Base-by-base conservation (phyloP, 2,113 vertebrate species). In the Chauna torquata region DNA sequence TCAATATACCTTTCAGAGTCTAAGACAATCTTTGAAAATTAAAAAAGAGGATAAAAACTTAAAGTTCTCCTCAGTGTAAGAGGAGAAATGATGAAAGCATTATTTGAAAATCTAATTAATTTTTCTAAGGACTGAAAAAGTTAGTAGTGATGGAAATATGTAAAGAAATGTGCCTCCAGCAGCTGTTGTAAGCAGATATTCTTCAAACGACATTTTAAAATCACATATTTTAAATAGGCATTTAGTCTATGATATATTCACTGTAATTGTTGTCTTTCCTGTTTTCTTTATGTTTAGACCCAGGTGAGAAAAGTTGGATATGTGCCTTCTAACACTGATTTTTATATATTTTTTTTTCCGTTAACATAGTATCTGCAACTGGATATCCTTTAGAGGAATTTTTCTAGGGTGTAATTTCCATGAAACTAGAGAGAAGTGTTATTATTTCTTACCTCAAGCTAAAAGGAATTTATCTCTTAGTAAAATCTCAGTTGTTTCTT, bases 401-500 rank as follows among this genome's bases (percentile, higher is more conserved):
- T 85, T 94, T 89, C 42, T 38, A 57, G 47, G 55, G 17, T 75
- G 47, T 55, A 86, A 90, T 94, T 95, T 97, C 82, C 82, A 74
- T 86, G 54, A 91, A 91, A 74, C 50, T 27, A 66, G 25, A 50
- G 50, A 94, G 78, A 94, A 95, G 85, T 58, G 2, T 71, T 87
- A 83, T 91, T 92, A 93, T 92, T 85, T 96, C 55, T 74, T 88
- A 66, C 86, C 82, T 83, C 59, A 85, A 91, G 88, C 54, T 80
- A 76, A 91, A 85, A 38, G 64, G 75, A 82, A 91, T 94, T 88
- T 91, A 85, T 94, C 75, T 13, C 8, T 75, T 88, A 76, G 70
- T 45, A 92, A 90, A 95, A 92, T 66, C 62, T 95, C 66, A 3
- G 42, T 90, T 91, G 65, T 84, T 91, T 90, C 77, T 86, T 27